Evolutionary conservation across 2,888 invertebrate species (phyloP).

Genomic region (Drosophila borborema): DNA sequence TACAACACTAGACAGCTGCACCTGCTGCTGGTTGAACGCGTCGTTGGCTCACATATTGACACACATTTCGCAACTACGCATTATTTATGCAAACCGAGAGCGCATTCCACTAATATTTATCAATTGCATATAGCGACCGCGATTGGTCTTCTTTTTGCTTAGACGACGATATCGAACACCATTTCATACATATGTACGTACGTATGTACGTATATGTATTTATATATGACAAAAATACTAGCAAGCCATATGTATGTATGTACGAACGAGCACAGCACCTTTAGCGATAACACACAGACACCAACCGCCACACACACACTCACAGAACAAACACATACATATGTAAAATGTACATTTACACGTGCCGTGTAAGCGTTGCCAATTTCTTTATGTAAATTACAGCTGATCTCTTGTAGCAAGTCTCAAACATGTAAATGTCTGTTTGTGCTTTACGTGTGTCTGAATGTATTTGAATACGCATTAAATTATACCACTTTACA

Average conservation of each 20-base stretch:
- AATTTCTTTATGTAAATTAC: conserved; percentile 72
- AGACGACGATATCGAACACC: conserved; percentile 28
- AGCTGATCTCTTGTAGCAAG: conserved; percentile 57
- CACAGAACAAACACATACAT: conserved; percentile 15
- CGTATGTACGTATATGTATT: background rate
- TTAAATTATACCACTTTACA: conserved; percentile 66
- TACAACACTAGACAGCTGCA: conserved; percentile 71
- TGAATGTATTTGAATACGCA: conserved; percentile 44
- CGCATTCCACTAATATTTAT: conserved; percentile 44
- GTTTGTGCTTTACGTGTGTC: background rate
- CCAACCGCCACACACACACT: conserved; percentile 3
- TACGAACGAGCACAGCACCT: conserved; percentile 24
- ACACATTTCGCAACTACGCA: conserved; percentile 70
- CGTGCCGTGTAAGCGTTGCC: conserved; percentile 62
- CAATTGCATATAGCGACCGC: conserved; percentile 23
- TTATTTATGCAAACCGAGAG: conserved; percentile 54
- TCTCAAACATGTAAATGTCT: conserved; percentile 2
- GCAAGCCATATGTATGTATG: conserved; percentile 1
- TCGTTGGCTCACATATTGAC: conserved; percentile 63
- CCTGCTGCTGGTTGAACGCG: conserved; percentile 63
- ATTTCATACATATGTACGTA: conserved; percentile 20
- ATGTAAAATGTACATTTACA: conserved; percentile 45
- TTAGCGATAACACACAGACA: conserved; percentile 49
- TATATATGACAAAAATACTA: conserved; percentile 23
- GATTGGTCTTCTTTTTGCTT: conserved; percentile 24